Evolutionary conservation across 37 sponge, comb jelly and placozoan species (phyloP).

Genomic region (Axinella damicornis): DNA sequence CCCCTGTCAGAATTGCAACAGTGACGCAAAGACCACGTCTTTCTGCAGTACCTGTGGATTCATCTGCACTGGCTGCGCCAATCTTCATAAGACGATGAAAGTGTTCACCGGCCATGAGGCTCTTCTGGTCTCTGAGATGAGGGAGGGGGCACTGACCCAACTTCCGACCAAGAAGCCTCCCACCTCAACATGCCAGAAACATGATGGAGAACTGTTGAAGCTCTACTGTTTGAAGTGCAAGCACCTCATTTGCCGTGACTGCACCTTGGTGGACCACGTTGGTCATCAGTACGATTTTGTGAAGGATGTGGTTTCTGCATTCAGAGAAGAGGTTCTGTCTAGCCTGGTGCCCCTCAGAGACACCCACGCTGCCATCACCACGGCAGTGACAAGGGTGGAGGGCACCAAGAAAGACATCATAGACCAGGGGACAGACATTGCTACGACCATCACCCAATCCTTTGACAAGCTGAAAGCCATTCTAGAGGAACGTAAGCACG

Average conservation of each 20-base stretch:
- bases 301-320: not conserved
- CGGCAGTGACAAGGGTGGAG: too few species aligned
- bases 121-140: too few species aligned
- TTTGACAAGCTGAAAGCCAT: slow-evolving; percentile 5
- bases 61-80: not conserved
- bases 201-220: too few species aligned
- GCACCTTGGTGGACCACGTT: slow-evolving; percentile 1
- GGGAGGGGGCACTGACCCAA: too few species aligned
- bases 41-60: not conserved
- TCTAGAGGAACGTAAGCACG: not conserved
- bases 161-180: too few species aligned
- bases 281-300: slow-evolving; percentile 16
- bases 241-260: too few species aligned
- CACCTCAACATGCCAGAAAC: not conserved
- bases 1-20: not conserved
- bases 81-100: not conserved
- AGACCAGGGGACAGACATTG: not conserved
- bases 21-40: not conserved
- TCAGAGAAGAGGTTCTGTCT: not conserved
- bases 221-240: not conserved
- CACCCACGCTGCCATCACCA: too few species aligned
- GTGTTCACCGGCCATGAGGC: not conserved
- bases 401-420: not conserved
- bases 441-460: not conserved
- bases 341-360: not conserved